Base-by-base conservation (phyloP, 2,888 invertebrate species). In the Agriotes lineatus region DNA sequence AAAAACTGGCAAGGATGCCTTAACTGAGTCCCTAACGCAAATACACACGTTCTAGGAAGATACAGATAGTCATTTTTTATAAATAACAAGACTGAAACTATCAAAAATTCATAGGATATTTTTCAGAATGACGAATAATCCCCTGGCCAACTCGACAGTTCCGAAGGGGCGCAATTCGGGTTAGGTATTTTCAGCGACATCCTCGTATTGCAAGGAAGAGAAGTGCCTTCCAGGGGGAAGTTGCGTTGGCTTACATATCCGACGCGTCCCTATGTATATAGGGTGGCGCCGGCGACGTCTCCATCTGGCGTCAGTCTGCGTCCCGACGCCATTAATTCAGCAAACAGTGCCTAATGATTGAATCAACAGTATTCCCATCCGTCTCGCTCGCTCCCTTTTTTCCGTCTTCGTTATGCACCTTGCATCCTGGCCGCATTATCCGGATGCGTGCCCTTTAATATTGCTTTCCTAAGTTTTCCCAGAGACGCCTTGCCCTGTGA, bases 281-380 rank as follows among this genome's bases (percentile, higher is more conserved):
- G 74, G 72, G 68, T 75, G 76, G 76, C 76, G 76, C 76, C 76
- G 54, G 64, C 56, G 75, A 73, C 74, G 78, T 77, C 78, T 75
- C 74, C 72, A 73, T 73, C 78, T 78, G 81, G 80, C 82, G 82
- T 80, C 82, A 80, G 82, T 78, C 82, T 79, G 77, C 82, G 82
- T 77, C 82, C 76, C 81, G 82, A 81, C 82, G 82, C 83, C 82
- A 83, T 83, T 82, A 83, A 83, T 83, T 83, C 82, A 78, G 82
- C 84, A 84, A 83, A 83, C 84, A 84, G 80, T 76, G 82, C 82
- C 82, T 84, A 84, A 84, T 84, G 83, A 84, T 80, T 82, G 83
- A 84, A 84, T 84, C 84, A 84, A 84, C 84, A 84, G 84, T 82
- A 82, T 82, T 82, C 78, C 67, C 39, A 68, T 68, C 71, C 67